Conservation (phyloP, 2,888 invertebrate genomes). For the Ectemnius lituratus region DNA sequence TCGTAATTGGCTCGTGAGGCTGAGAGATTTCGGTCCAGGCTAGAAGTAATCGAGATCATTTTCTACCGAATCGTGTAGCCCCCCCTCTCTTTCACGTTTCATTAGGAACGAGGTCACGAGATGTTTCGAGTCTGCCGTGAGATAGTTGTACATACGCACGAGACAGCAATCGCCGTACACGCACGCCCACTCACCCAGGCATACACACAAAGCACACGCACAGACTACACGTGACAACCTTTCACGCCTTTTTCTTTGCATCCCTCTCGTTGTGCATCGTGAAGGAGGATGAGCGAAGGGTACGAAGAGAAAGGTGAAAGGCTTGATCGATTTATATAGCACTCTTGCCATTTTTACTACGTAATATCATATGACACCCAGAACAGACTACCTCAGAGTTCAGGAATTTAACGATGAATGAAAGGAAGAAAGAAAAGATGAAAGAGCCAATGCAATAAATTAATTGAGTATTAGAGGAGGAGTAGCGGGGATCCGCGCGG, state of each 20-base stretch:
- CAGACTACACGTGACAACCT: neutral
- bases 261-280: neutral
- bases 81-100: neutral
- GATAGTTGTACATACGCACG: constrained; percentile 51
- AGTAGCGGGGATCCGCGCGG: constrained; percentile 59
- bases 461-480: constrained; percentile 59
- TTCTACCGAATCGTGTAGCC: too few species aligned
- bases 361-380: constrained; percentile 65
- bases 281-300: constrained; percentile 31
- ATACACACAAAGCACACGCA: constrained; percentile 1
- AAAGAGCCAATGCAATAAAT: constrained; percentile 76
- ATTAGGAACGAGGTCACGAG: constrained; percentile 35
- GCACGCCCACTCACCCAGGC: constrained; percentile 1
- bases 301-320: constrained; percentile 11
- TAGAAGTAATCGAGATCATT: too few species aligned
- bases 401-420: constrained; percentile 75
- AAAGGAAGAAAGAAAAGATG: constrained; percentile 69
- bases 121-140: constrained; percentile 13
- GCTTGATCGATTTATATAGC: constrained; percentile 67
- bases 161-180: constrained; percentile 19
- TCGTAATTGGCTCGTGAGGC: constrained; percentile 4
- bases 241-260: neutral
- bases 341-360: constrained; percentile 75
- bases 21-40: too few species aligned
- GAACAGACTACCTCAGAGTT: constrained; percentile 77